phyloP scores from a whole-genome alignment of 1,140 invertebrate genomes.

The Coboldia fuscipes region DNA sequence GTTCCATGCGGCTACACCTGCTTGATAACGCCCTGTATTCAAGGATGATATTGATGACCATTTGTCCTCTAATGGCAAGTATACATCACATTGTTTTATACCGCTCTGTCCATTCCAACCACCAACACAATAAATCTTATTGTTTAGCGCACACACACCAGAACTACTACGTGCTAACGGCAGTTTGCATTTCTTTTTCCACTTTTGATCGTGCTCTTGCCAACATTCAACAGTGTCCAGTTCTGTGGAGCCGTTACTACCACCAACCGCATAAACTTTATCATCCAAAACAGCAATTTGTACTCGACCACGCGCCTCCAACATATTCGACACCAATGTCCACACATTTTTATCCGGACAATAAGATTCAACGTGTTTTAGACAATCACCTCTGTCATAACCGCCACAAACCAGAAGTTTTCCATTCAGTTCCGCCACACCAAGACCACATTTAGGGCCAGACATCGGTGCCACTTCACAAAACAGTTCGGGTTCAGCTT shows the following conservation, averaged over 20 bases:
- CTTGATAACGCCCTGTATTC: slow-evolving; percentile 51
- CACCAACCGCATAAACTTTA: slow-evolving; percentile 53
- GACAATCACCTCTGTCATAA: slow-evolving; percentile 66
- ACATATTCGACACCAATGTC: slow-evolving; percentile 43
- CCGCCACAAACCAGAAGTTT: slow-evolving; percentile 54
- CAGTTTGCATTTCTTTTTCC: slow-evolving; percentile 37
- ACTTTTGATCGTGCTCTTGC: slow-evolving; percentile 29
- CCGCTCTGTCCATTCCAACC: slow-evolving; percentile 59
- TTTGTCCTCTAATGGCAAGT: slow-evolving; percentile 30
- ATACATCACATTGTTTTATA: slow-evolving; percentile 53
- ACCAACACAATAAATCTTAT: slow-evolving; percentile 50
- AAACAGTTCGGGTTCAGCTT: slow-evolving; percentile 30
- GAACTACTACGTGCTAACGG: slow-evolving; percentile 43
- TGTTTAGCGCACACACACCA: slow-evolving; percentile 46
- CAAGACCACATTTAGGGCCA: slow-evolving; percentile 42
- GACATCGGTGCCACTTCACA: slow-evolving; percentile 42
- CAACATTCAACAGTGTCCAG: slow-evolving; percentile 44
- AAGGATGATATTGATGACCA: slow-evolving; percentile 48
- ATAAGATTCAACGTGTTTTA: slow-evolving; percentile 53
- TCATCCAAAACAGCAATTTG: slow-evolving; percentile 42
- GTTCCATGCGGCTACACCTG: slow-evolving; percentile 42
- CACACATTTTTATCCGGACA: slow-evolving; percentile 44
- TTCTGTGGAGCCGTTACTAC: slow-evolving; percentile 54
- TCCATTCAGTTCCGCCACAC: slow-evolving; percentile 42
- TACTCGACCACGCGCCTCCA: slow-evolving; percentile 46